Evolutionary conservation across 2,113 vertebrate genomes (phyloP).

Genomic region (Cettia cetti): DNA sequence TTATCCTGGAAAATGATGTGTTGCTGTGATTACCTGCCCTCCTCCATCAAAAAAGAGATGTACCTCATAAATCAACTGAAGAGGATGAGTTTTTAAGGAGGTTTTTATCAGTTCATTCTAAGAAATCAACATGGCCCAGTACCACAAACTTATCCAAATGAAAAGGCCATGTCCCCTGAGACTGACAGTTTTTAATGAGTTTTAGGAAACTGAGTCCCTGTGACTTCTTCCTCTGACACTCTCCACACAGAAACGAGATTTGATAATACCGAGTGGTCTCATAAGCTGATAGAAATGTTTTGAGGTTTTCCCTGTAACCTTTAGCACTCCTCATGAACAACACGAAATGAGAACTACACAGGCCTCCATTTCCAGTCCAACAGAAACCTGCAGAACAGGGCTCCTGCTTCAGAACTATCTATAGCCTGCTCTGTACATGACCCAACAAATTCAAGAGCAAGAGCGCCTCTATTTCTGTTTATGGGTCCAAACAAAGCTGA

Average conservation of each 20-base stretch:
- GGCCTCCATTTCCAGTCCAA: neutral
- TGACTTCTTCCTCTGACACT: neutral
- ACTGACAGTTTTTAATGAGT: neutral
- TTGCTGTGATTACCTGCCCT: neutral
- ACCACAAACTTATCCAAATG: neutral
- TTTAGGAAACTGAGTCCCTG: neutral
- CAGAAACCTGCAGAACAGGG: neutral
- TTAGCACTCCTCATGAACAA: neutral
- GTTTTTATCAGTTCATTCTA: neutral
- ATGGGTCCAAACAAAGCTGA: neutral
- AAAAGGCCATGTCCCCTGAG: neutral
- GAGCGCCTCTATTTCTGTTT: neutral
- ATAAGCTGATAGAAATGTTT: neutral
- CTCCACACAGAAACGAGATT: neutral
- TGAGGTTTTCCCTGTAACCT: neutral
- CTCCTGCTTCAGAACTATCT: neutral
- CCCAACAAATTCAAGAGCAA: neutral
- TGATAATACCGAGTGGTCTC: neutral
- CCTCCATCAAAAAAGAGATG: neutral
- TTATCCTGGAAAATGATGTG: constrained; percentile 81
- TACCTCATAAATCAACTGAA: neutral
- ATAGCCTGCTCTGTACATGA: neutral
- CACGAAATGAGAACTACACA: neutral
- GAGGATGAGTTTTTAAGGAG: neutral
- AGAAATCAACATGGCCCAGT: neutral